Percentiles rank a stretch among this genome's conserved stretches.
Evolutionary conservation across 1,140 invertebrate species (phyloP).

Genomic region (Hydropsyche tenuis): DNA sequence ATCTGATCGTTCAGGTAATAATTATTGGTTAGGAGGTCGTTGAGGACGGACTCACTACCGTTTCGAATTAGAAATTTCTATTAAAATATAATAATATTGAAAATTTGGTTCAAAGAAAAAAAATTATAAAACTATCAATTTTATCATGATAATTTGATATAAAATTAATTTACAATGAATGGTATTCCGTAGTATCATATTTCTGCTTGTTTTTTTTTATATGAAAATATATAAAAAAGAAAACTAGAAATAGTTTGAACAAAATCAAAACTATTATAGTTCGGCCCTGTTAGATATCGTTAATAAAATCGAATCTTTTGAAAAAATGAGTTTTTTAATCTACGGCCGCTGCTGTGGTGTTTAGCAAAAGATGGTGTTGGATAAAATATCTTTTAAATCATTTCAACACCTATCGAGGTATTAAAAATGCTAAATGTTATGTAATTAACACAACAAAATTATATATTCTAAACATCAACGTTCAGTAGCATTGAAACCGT

Average conservation of each 20-base stretch:
- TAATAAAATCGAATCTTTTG: slow-evolving; percentile 32
- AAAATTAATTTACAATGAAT: too few relatives aligned
- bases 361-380: slow-evolving; percentile 47
- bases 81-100: not conserved
- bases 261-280: slow-evolving; percentile 5
- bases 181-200: too few relatives aligned
- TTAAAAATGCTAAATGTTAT: not conserved
- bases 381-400: slow-evolving; percentile 40
- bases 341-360: slow-evolving; percentile 35
- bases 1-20: slow-evolving; percentile 47
- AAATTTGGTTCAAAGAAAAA: not conserved
- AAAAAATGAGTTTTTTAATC: slow-evolving; percentile 42
- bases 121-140: too few relatives aligned
- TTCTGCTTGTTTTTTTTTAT: too few relatives aligned
- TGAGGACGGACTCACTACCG: not conserved
- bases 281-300: slow-evolving; percentile 27
- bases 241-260: too few relatives aligned
- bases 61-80: not conserved
- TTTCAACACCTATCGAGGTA: slow-evolving; percentile 38
- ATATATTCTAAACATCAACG: not conserved
- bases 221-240: too few relatives aligned
- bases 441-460: not conserved
- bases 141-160: too few relatives aligned
- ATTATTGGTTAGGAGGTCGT: slow-evolving; percentile 4
- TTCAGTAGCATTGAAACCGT: not conserved